A percentile compares a stretch with the other conserved stretches of the same genome.
Conservation (phyloP, 2,797 vertebrate genomes). For the Chelmon rostratus region DNA sequence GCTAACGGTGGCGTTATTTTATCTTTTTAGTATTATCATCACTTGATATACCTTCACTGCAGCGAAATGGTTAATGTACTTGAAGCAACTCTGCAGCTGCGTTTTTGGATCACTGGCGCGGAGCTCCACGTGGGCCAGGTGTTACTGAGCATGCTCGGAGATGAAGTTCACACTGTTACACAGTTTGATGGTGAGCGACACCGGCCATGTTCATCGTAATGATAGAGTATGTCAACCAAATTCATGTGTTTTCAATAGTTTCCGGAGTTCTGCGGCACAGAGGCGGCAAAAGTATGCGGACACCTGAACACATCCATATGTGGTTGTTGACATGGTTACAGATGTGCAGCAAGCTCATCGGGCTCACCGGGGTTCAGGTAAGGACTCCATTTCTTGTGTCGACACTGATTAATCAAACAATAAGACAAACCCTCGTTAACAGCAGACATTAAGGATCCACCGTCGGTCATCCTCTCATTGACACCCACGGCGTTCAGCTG, state of each 20-base stretch:
- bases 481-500: background rate
- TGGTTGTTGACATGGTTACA: background rate
- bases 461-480: too few relatives aligned
- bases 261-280: too few relatives aligned
- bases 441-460: too few relatives aligned
- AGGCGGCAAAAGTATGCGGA: background rate
- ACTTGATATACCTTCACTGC: background rate
- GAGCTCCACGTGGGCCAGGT: too few relatives aligned
- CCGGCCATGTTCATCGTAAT: background rate
- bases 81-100: background rate
- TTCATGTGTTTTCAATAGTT: background rate
- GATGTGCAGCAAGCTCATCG: background rate
- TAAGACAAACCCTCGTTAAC: too few relatives aligned
- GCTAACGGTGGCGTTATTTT: background rate
- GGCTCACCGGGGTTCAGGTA: background rate
- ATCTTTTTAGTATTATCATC: background rate
- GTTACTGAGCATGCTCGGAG: background rate
- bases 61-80: background rate
- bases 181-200: background rate
- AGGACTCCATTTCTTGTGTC: constrained; percentile 3
- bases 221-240: background rate
- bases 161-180: background rate
- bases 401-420: background rate
- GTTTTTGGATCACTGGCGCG: too few relatives aligned
- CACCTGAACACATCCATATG: too few relatives aligned